Percentiles rank a stretch among this genome's conserved stretches.
Conservation (phyloP, 2,888 invertebrate species). For the Drosophila ezoana region DNA sequence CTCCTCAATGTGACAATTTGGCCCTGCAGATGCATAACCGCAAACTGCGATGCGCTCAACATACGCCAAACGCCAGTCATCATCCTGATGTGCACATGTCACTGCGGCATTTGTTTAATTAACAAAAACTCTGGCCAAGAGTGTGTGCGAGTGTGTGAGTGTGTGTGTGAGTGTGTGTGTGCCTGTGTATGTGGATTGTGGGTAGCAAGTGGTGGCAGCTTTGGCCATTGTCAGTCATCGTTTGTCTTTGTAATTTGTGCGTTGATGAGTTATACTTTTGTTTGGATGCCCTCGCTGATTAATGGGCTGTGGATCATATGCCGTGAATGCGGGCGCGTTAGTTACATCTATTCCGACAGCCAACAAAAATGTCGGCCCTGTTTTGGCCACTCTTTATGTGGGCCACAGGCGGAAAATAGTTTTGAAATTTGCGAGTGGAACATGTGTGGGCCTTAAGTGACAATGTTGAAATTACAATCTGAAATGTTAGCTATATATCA, state of each 20-base stretch:
- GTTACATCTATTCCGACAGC: conserved; percentile 22
- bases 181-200: conserved; percentile 63
- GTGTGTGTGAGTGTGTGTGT: conserved; percentile 4
- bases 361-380: conserved; percentile 13
- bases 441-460: not conserved
- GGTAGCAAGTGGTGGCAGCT: conserved; percentile 67
- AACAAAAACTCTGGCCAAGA: conserved; percentile 66
- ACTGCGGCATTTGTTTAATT: conserved; percentile 81
- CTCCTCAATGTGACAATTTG: conserved; percentile 7
- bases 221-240: conserved; percentile 72
- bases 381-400: conserved; percentile 10
- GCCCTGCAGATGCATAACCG: conserved; percentile 73
- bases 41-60: conserved; percentile 59
- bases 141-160: not conserved
- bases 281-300: conserved; percentile 65
- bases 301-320: conserved; percentile 70
- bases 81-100: conserved; percentile 78
- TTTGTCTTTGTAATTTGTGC: conserved; percentile 79
- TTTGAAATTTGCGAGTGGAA: conserved; percentile 10
- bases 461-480: not conserved
- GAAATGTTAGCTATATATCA: too few relatives aligned
- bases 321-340: conserved; percentile 50
- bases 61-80: conserved; percentile 71
- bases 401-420: not conserved
- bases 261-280: conserved; percentile 78